A percentile compares a stretch with the other conserved stretches of the same genome.
phyloP scores from a whole-genome alignment of 2,888 invertebrate genomes.

The Caradrina clavipalpis region DNA sequence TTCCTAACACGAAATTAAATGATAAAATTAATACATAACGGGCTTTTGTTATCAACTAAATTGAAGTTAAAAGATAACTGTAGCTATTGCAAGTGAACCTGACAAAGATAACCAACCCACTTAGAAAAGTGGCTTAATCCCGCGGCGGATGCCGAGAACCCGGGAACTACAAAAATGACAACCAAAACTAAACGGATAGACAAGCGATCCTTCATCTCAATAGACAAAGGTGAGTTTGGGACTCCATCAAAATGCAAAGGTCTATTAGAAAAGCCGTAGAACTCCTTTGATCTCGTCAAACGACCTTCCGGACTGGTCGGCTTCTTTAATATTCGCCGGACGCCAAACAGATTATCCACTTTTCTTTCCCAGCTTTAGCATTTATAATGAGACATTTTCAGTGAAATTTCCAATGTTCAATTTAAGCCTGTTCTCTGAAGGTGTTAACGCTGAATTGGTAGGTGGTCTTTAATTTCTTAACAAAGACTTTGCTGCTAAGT shows the following conservation, averaged over 20 bases:
- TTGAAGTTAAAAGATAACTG: too few relatives aligned
- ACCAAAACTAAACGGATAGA: slow-evolving; percentile 21
- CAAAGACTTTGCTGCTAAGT: slow-evolving; percentile 39
- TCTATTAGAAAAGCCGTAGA: slow-evolving; percentile 82
- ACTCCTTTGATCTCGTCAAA: slow-evolving; percentile 86
- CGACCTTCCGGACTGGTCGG: slow-evolving; percentile 79
- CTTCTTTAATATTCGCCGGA: slow-evolving; percentile 85
- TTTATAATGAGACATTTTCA: slow-evolving; percentile 85
- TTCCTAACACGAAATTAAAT: too few relatives aligned
- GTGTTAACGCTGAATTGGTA: slow-evolving; percentile 66
- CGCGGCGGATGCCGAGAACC: not conserved
- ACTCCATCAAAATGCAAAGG: slow-evolving; percentile 81
- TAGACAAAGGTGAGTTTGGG: slow-evolving; percentile 54
- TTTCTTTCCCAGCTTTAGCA: slow-evolving; percentile 84
- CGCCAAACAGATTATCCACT: slow-evolving; percentile 87
- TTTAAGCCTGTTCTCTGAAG: slow-evolving; percentile 66
- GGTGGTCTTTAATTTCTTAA: slow-evolving; percentile 53
- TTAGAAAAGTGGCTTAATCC: not conserved
- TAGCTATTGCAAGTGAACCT: not conserved
- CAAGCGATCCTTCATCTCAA: slow-evolving; percentile 28
- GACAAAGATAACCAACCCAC: not conserved
- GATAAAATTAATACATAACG: too few relatives aligned
- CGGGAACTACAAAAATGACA: slow-evolving; percentile 19
- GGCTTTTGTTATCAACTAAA: too few relatives aligned
- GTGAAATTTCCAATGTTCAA: slow-evolving; percentile 77